Base-by-base conservation (phyloP, 2,113 vertebrate genomes). In the Pterocles orientalis region DNA sequence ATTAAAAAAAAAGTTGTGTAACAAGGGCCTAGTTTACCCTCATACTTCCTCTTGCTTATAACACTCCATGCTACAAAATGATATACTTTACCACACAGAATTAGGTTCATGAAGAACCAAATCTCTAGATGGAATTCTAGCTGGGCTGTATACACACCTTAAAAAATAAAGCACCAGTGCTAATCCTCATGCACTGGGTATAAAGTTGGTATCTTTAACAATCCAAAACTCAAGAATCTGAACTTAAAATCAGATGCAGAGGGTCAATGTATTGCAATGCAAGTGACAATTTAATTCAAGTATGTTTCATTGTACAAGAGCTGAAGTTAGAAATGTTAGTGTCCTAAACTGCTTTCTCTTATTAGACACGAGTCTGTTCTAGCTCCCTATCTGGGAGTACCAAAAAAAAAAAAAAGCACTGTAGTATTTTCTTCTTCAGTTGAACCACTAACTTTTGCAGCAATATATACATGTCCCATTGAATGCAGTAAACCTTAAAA, bases 191-290 rank as follows among this genome's bases (percentile, higher is more conserved):
- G 14, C 64, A 60, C 31, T 90, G 25, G 31, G n/a, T 60, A 3
- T 6, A 41, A 94, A 90, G 25, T 25, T 76, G 24, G 53, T 72
- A 66, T 54, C 25, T 82, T 92, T 70, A 92, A 56, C n/a, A 84
- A 68, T 43, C 25, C 48, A 60, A 75, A 87, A 58, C 29, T 57
- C 10, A 84, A 68, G 25, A 82, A 82, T 39, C 56, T 88, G 39
- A 95, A 82, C 68, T 93, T 86, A 91, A 86, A 97, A 97, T 97
- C 97, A 98, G 97, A 98, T 97, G 97, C 97, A 98, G 97, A 97
- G 97, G 97, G 97, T 97, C 97, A 98, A 97, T 97, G 95, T 61
- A 73, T 92, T 95, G 84, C 84, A 92, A 94, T 57, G 82, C 80
- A 94, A 94, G 48, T 65, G 51, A 94, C 70, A 97, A 95, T 89